Conservation (phyloP, 2,797 vertebrate genomes). For the Sebastes vulpes region DNA sequence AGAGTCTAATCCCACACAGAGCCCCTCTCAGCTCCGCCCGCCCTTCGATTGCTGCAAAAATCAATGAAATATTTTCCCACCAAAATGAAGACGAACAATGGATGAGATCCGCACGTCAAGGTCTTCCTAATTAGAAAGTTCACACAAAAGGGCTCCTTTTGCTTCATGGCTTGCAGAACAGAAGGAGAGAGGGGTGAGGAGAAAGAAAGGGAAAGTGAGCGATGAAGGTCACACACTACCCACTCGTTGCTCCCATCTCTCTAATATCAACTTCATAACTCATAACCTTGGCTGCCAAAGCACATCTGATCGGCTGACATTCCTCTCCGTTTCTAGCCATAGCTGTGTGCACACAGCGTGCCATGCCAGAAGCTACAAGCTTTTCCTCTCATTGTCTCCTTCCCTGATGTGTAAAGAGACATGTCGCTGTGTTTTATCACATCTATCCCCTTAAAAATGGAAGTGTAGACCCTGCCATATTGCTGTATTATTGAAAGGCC, state of each 20-base stretch:
- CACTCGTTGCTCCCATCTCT: slow-evolving; percentile 44
- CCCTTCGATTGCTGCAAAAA: slow-evolving; percentile 81
- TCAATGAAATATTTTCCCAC: slow-evolving; percentile 90
- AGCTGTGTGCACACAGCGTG: slow-evolving; percentile 41
- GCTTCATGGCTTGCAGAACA: slow-evolving; percentile 54
- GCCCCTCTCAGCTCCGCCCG: slow-evolving; percentile 71
- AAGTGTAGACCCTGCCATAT: slow-evolving; percentile 22
- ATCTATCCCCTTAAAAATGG: slow-evolving; percentile 43
- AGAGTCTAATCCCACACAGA: slow-evolving; percentile 85
- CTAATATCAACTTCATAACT: slow-evolving; percentile 68
- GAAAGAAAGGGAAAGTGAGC: slow-evolving; percentile 39
- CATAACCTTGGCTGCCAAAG: slow-evolving; percentile 55
- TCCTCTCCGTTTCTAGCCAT: slow-evolving; percentile 23
- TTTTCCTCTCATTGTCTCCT: slow-evolving; percentile 48
- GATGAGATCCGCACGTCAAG: slow-evolving; percentile 75
- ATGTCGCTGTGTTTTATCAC: slow-evolving; percentile 59
- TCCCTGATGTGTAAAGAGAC: slow-evolving; percentile 50
- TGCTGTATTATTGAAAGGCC: slow-evolving; percentile 52
- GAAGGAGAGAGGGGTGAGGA: slow-evolving; percentile 14
- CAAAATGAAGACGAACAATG: slow-evolving; percentile 84
- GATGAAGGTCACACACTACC: slow-evolving; percentile 77
- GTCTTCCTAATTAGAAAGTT: slow-evolving; percentile 85
- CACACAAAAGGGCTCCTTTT: slow-evolving; percentile 76
- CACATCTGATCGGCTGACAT: slow-evolving; percentile 42
- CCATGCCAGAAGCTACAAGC: slow-evolving; percentile 45